Evolutionary conservation across 2,113 vertebrate genomes (phyloP), one percentile per base, ranked within the genome.

Genomic region (Nibea coibor): DNA sequence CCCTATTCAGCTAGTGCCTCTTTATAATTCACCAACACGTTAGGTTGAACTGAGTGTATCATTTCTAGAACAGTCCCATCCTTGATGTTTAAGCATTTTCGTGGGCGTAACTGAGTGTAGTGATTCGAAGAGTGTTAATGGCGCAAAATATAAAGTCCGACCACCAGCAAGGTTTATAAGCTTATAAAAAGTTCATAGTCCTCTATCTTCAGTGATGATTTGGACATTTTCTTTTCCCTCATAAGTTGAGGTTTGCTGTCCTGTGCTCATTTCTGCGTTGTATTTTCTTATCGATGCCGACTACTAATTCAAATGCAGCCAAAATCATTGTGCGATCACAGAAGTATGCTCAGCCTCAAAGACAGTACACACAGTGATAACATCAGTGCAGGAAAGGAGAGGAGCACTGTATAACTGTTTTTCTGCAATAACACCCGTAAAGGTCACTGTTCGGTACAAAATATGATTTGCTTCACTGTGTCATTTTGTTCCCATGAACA

Each of bases 1-100:
- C 87, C 89, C 88, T 68, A 74, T 86, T 88, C 72, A 85, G 75
- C 82, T 28, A 43, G 76, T 54, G 69, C 75, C 35, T 81, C 78
- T 87, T 91, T 87, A 84, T 73, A 62, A 73, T 72, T 78, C 75
- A 72, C 20, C 67, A 68, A 68, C 54, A 80, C 43, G 48, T 56
- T 10, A 45, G 48, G 43, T 48, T 8, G 61, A 68, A 51, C 43
- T 16, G 14, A 69, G 20, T 42, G 4, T 24, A 43, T 57, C 15
- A 51, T 15, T 12, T 45, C 24, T 11, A 17, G 63, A 72, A 47
- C 22, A 22, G 19, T 5, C 53, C 54, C 35, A 10, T 54, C 35
- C 68, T 53, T 15, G 5, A 70, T 51, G 45, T 31, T 66, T 2
- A 31, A n/a, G 5, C 61, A n/a, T 43, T 19, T 65, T 47, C 19